phyloP scores from a whole-genome alignment of 2,888 invertebrate genomes.

The Drosophila pegasa region DNA sequence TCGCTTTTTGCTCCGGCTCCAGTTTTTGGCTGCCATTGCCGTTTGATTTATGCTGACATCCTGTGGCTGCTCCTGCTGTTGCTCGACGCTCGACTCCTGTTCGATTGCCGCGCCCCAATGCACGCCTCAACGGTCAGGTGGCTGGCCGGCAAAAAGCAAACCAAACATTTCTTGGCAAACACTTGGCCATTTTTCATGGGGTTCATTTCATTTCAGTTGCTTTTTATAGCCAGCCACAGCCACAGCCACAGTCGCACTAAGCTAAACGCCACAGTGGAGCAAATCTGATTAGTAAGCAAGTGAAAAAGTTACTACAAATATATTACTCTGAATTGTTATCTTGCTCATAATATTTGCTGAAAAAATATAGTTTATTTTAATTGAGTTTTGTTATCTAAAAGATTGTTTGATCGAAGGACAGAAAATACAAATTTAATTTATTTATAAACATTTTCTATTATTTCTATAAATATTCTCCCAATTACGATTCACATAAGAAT shows the following conservation, averaged over 20 bases:
- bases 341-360: background rate
- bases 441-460: no score
- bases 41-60: slow-evolving; percentile 83
- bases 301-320: background rate
- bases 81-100: slow-evolving; percentile 30
- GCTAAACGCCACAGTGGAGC: slow-evolving; percentile 36
- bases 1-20: slow-evolving; percentile 19
- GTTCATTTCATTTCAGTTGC: slow-evolving; percentile 76
- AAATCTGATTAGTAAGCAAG: background rate
- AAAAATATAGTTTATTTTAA: background rate
- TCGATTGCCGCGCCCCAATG: slow-evolving; percentile 62
- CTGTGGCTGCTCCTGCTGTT: slow-evolving; percentile 51
- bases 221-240: slow-evolving; percentile 62
- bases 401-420: no score
- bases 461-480: background rate
- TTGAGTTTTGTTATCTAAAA: no score
- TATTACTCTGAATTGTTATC: background rate
- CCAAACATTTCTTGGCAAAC: slow-evolving; percentile 80
- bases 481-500: no score
- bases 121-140: slow-evolving; percentile 75
- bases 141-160: slow-evolving; percentile 60
- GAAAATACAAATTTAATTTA: no score
- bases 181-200: slow-evolving; percentile 78
- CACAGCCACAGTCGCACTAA: slow-evolving; percentile 8
- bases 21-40: slow-evolving; percentile 45